Conservation (phyloP, 2,888 invertebrate genomes). For the Temnothorax ravouxi region DNA sequence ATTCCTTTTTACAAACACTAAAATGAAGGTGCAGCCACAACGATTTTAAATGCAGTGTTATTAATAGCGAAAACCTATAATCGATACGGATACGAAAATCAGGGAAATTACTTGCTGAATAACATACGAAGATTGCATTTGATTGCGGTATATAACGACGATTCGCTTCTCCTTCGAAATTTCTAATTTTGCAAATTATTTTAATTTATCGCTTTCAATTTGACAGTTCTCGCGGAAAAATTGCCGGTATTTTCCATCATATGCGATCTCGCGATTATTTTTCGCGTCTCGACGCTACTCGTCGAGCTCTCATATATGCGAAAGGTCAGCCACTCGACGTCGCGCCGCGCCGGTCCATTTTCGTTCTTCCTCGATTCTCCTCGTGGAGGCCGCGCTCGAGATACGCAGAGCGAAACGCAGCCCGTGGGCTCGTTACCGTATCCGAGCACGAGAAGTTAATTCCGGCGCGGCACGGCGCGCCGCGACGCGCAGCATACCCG, state of each 20-base stretch:
- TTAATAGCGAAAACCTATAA: conserved; percentile 6
- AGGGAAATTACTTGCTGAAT: too few species aligned
- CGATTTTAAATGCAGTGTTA: not conserved
- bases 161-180: not conserved
- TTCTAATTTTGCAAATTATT: not conserved
- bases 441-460: conserved; percentile 36
- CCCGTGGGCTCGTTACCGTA: conserved; percentile 18
- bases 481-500: conserved; percentile 30
- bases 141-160: not conserved
- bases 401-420: conserved; percentile 6
- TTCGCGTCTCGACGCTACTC: not conserved
- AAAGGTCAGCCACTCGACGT: conserved; percentile 30
- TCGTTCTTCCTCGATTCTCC: conserved; percentile 32
- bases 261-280: not conserved
- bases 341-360: not conserved
- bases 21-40: not conserved
- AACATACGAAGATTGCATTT: not conserved
- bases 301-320: not conserved
- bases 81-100: not conserved
- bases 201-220: not conserved
- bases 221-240: not conserved
- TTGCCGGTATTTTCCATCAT: not conserved
- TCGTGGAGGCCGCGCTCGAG: not conserved
- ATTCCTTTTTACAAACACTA: not conserved
- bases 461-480: conserved; percentile 12